Conservation (phyloP, 92 coral and sea anemone genomes). For the Ricordea florida region DNA sequence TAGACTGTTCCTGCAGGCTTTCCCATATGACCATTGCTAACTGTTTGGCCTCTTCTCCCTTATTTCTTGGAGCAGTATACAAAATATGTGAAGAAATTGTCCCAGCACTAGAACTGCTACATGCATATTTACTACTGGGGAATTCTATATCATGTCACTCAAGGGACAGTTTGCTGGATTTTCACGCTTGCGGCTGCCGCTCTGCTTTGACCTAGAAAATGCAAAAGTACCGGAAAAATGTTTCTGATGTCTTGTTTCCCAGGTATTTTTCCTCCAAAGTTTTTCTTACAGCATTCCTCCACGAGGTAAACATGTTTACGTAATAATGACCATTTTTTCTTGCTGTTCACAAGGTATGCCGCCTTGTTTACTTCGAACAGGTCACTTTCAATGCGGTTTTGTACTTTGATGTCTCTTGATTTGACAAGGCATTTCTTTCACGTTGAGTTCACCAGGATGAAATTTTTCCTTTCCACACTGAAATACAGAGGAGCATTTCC, state of each 20-base stretch:
- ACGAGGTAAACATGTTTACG: constrained; percentile 44
- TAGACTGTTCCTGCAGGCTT: constrained; percentile 11
- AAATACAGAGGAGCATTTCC: constrained; percentile 40
- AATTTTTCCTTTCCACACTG: constrained; percentile 48
- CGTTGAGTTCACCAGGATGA: constrained; percentile 24
- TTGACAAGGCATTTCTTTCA: not conserved
- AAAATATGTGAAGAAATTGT: constrained; percentile 13
- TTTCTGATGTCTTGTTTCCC: constrained; percentile 24
- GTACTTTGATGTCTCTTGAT: constrained; percentile 2
- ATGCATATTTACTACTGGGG: not conserved
- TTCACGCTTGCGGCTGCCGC: not conserved
- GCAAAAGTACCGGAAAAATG: not conserved
- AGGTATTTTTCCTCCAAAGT: constrained; percentile 42
- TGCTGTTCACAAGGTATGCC: not conserved
- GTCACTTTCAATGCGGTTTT: constrained; percentile 12
- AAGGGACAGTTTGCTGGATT: constrained; percentile 35
- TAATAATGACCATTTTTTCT: constrained; percentile 40
- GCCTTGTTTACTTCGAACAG: constrained; percentile 1
- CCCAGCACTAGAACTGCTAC: not conserved
- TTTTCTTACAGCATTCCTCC: constrained; percentile 44
- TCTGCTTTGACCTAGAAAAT: constrained; percentile 20
- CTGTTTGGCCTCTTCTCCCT: constrained; percentile 48
- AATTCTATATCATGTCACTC: constrained; percentile 13
- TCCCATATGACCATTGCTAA: constrained; percentile 37
- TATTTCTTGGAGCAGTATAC: constrained; percentile 24